Conservation (phyloP, 37 sponge, comb jelly and placozoan species). For the Chondrosia reniformis region DNA sequence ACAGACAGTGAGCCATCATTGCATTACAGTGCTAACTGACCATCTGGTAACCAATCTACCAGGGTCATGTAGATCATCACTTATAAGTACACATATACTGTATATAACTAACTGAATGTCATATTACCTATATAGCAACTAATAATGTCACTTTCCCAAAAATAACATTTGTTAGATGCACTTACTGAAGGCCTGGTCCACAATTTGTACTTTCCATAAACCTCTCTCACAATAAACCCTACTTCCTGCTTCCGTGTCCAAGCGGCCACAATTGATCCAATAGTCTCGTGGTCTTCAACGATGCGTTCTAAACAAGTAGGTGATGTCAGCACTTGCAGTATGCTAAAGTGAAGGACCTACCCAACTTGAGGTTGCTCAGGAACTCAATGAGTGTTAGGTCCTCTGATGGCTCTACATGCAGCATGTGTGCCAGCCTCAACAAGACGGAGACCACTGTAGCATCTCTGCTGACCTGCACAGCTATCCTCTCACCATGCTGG, state of each 20-base stretch:
- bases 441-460: slow-evolving; percentile 49
- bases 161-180: too few species aligned
- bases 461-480: slow-evolving; percentile 38
- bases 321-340: background rate
- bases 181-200: slow-evolving; percentile 64
- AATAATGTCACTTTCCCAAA: too few species aligned
- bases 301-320: slow-evolving; percentile 29
- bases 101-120: too few species aligned
- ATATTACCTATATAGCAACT: too few species aligned
- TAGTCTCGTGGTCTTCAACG: slow-evolving; percentile 60
- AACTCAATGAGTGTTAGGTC: slow-evolving; percentile 58
- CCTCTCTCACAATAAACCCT: slow-evolving; percentile 36
- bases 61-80: too few species aligned
- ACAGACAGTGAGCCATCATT: background rate
- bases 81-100: too few species aligned
- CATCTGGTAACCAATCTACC: too few species aligned
- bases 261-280: slow-evolving; percentile 17
- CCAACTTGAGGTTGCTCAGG: slow-evolving; percentile 28
- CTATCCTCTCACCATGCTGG: background rate
- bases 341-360: slow-evolving; percentile 18
- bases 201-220: slow-evolving; percentile 46
- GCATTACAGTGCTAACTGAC: too few species aligned
- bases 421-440: slow-evolving; percentile 28
- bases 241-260: slow-evolving; percentile 51
- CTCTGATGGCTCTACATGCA: slow-evolving; percentile 12